Percentiles rank a stretch among this genome's conserved stretches.
Evolutionary conservation across 2,113 vertebrate species (phyloP).

Genomic region (Falcunculus frontatus): DNA sequence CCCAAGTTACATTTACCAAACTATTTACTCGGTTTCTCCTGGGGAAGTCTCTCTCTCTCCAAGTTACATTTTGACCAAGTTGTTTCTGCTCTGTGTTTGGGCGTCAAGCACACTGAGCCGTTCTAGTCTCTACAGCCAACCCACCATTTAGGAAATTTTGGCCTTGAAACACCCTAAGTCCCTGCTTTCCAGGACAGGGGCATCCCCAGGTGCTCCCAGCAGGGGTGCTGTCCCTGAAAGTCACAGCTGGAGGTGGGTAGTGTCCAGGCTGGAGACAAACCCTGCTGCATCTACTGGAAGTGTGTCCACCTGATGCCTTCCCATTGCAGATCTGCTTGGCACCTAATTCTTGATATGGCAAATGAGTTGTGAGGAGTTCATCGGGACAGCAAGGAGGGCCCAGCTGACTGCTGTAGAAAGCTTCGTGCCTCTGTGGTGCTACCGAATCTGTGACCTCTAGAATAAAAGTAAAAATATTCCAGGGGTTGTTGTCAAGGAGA

Average conservation of each 20-base stretch:
- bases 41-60: neutral
- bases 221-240: neutral
- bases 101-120: accelerated
- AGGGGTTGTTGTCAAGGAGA: neutral
- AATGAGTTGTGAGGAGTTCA: neutral
- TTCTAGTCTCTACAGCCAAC: neutral
- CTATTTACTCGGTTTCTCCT: neutral
- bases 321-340: neutral
- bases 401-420: neutral
- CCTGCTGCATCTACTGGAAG: neutral
- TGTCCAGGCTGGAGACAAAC: neutral
- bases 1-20: neutral
- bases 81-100: neutral
- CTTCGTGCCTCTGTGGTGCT: neutral
- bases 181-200: neutral
- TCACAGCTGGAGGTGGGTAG: neutral
- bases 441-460: neutral
- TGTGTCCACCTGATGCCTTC: neutral
- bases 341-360: neutral
- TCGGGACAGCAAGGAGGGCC: neutral
- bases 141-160: neutral
- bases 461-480: neutral
- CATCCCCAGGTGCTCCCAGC: neutral
- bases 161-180: neutral
- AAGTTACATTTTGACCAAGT: neutral